A percentile compares a stretch with the other conserved stretches of the same genome.
Evolutionary conservation across 2,888 invertebrate genomes (phyloP).

Genomic region (Shargacucullia verbasci): DNA sequence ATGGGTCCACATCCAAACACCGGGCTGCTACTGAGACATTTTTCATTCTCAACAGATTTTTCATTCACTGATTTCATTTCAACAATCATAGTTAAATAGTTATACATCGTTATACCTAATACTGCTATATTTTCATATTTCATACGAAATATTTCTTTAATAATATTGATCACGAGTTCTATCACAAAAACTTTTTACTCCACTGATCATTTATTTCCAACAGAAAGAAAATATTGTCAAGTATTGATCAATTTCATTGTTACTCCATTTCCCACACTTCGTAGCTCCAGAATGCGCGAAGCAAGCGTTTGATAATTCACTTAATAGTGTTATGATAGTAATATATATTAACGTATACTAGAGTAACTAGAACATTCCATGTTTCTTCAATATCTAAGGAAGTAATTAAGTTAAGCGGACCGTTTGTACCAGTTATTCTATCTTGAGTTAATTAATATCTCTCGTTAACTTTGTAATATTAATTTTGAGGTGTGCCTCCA

Average conservation of each 20-base stretch:
- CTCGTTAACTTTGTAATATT: slow-evolving; percentile 6
- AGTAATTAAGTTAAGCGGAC: slow-evolving; percentile 5
- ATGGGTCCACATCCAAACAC: too few species aligned
- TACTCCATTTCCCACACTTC: slow-evolving; percentile 16
- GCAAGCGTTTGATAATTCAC: slow-evolving; percentile 28
- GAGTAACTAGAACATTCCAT: slow-evolving; percentile 6
- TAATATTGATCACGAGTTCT: too few species aligned
- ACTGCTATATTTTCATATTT: too few species aligned
- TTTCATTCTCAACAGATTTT: too few species aligned
- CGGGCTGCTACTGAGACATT: too few species aligned
- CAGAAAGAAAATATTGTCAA: background rate
- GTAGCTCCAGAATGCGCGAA: slow-evolving; percentile 18
- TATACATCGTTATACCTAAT: too few species aligned
- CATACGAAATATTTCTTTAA: too few species aligned
- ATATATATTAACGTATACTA: slow-evolving; percentile 25
- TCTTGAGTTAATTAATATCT: slow-evolving; percentile 1
- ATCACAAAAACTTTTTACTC: too few species aligned
- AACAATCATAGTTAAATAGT: too few species aligned
- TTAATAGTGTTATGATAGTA: slow-evolving; percentile 25
- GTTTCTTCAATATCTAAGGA: slow-evolving; percentile 5
- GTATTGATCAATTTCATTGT: slow-evolving; percentile 8
- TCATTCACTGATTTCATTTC: too few species aligned
- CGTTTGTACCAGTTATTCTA: slow-evolving; percentile 6
- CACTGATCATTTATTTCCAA: too few species aligned
- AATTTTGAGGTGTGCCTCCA: background rate